Evolutionary conservation across 2,113 vertebrate species (phyloP).

Genomic region (Rhinoderma darwinii): DNA sequence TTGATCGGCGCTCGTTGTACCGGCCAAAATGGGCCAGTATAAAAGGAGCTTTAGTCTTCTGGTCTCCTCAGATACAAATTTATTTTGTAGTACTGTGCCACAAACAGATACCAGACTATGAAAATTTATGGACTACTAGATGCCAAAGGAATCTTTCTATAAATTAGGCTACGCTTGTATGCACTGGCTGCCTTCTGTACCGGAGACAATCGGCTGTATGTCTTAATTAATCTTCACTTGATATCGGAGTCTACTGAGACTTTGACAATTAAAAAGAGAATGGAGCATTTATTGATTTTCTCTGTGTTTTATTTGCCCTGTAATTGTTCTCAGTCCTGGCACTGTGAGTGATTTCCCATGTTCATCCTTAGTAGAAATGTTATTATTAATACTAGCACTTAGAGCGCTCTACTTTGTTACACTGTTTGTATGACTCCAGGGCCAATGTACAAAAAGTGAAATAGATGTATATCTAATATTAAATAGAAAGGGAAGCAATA

Average conservation of each 20-base stretch:
- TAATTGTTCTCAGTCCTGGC: constrained; percentile 40
- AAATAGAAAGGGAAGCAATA: neutral
- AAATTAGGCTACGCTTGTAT: neutral
- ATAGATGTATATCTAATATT: neutral
- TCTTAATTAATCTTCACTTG: constrained; percentile 36
- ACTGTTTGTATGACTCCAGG: neutral
- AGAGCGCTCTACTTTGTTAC: neutral
- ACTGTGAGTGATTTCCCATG: constrained; percentile 20
- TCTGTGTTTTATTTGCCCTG: constrained; percentile 28
- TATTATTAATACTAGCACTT: constrained; percentile 4
- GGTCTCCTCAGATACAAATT: neutral
- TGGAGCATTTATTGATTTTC: constrained; percentile 28
- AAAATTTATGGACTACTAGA: neutral
- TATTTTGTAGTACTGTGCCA: neutral
- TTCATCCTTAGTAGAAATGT: constrained; percentile 25
- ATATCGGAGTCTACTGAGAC: constrained; percentile 23
- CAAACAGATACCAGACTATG: neutral
- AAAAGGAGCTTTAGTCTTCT: too few relatives aligned
- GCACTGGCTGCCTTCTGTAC: neutral
- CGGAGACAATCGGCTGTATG: neutral
- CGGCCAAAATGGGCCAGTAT: too few relatives aligned
- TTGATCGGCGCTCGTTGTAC: too few relatives aligned
- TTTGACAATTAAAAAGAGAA: constrained; percentile 28
- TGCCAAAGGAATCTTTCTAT: neutral
- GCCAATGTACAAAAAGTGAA: neutral